A percentile compares a stretch with the other conserved stretches of the same genome.
These are phyloP conservation scores for Phataginus tricuspis DNA, from an alignment of 2,797 vertebrate species.

Conservation along the genomic window DNA sequence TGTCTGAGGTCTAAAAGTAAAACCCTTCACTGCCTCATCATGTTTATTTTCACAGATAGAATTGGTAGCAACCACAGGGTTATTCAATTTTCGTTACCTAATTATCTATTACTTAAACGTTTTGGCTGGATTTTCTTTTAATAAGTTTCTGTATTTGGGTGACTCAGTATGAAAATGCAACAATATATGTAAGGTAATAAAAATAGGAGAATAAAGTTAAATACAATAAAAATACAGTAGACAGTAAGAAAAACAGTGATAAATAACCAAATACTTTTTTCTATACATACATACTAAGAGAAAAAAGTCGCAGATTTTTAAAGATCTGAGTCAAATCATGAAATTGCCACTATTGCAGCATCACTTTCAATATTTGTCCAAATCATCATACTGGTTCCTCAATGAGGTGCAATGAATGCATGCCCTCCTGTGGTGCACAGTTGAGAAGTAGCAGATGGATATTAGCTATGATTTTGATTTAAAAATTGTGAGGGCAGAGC, in stretches of 20 bases:
- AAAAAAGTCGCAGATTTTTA: neutral
- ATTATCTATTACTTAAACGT: neutral
- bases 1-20: neutral
- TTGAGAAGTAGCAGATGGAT: constrained; percentile 33
- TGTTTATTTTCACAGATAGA: neutral
- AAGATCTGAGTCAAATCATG: neutral
- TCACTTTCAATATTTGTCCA: constrained; percentile 36
- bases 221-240: neutral
- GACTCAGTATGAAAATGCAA: neutral
- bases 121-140: neutral
- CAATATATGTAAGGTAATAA: neutral
- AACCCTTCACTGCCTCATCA: neutral
- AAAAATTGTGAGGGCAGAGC: constrained; percentile 63
- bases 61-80: neutral
- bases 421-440: constrained; percentile 49
- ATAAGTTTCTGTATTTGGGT: neutral
- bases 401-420: constrained; percentile 47
- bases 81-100: neutral
- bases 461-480: constrained; percentile 73
- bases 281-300: neutral
- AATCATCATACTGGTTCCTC: constrained; percentile 32
- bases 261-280: neutral
- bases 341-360: neutral
- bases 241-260: neutral
- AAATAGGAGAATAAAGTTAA: neutral